These are phyloP conservation scores for Tetanocera ferruginea DNA, from an alignment of 2,888 invertebrate genomes.

Conservation along the genomic window DNA sequence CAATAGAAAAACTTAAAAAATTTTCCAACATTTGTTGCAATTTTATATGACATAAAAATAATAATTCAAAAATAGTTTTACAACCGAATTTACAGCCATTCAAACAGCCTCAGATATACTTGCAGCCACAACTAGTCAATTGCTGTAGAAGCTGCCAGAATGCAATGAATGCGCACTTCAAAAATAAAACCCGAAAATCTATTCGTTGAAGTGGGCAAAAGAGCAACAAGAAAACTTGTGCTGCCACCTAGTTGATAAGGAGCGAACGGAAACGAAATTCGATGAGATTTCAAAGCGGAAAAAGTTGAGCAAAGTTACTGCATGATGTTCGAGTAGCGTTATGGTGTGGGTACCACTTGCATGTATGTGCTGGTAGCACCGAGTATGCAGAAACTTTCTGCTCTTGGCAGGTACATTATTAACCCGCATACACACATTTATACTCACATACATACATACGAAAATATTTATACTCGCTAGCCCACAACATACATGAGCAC, in stretches of 20 bases:
- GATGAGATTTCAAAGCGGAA: constrained; percentile 19
- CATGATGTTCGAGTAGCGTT: no score
- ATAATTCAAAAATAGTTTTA: not conserved
- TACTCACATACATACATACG: not conserved
- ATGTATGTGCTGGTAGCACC: not conserved
- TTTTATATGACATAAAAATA: not conserved
- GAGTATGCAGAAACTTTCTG: constrained; percentile 18
- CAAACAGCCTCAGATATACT: not conserved
- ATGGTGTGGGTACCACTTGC: no score
- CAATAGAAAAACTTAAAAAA: not conserved
- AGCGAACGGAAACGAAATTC: constrained; percentile 1
- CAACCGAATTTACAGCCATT: not conserved
- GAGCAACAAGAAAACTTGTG: constrained; percentile 18
- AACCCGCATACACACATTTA: not conserved
- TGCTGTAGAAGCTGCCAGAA: not conserved
- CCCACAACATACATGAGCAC: not conserved
- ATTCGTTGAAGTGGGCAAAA: not conserved
- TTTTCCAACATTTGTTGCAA: not conserved
- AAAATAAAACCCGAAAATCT: not conserved
- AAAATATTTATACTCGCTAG: no score
- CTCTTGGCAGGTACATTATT: constrained; percentile 27
- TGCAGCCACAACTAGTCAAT: not conserved
- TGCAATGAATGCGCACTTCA: not conserved
- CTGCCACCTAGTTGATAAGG: constrained; percentile 1
- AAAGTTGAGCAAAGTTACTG: constrained; percentile 6